phyloP scores from a whole-genome alignment of 2,797 vertebrate genomes.

The Xenopus petersii region DNA sequence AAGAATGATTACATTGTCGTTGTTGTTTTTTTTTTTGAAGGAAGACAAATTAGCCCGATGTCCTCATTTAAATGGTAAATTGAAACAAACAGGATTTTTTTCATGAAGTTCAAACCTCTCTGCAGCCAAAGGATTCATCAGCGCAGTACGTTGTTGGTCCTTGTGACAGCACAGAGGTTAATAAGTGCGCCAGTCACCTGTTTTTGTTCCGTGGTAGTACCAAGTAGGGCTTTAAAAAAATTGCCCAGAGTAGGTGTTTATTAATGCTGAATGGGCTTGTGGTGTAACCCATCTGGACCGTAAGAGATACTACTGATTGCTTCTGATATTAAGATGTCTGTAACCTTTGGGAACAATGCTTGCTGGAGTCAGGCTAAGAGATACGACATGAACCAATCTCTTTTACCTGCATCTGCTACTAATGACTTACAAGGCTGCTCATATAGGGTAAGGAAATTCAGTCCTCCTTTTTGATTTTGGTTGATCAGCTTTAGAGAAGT shows the following conservation, averaged over 20 bases:
- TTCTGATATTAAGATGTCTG: constrained; percentile 77
- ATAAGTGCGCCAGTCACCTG: constrained; percentile 65
- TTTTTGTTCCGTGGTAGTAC: constrained; percentile 76
- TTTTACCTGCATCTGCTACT: constrained; percentile 78
- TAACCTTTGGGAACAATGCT: constrained; percentile 77
- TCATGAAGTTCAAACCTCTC: constrained; percentile 64
- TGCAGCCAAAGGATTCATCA: constrained; percentile 58
- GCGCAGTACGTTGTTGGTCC: constrained; percentile 69
- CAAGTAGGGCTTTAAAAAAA: constrained; percentile 81
- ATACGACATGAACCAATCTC: constrained; percentile 70
- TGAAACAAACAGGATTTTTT: constrained; percentile 60
- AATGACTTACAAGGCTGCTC: constrained; percentile 82
- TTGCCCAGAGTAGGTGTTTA: constrained; percentile 84
- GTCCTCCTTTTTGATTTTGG: constrained; percentile 68
- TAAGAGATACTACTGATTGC: constrained; percentile 77
- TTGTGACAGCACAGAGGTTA: constrained; percentile 42
- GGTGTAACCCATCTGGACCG: constrained; percentile 84
- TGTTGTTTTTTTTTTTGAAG: constrained; percentile 41
- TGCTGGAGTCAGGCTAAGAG: constrained; percentile 75
- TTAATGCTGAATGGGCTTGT: constrained; percentile 90
- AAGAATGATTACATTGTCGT: constrained; percentile 51
- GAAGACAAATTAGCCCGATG: constrained; percentile 55
- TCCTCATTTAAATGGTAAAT: constrained; percentile 51
- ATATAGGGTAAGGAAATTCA: constrained; percentile 75
- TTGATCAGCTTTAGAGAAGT: constrained; percentile 57